Base-by-base conservation (phyloP, 2,797 vertebrate genomes). In the Macroramphosus scolopax region DNA sequence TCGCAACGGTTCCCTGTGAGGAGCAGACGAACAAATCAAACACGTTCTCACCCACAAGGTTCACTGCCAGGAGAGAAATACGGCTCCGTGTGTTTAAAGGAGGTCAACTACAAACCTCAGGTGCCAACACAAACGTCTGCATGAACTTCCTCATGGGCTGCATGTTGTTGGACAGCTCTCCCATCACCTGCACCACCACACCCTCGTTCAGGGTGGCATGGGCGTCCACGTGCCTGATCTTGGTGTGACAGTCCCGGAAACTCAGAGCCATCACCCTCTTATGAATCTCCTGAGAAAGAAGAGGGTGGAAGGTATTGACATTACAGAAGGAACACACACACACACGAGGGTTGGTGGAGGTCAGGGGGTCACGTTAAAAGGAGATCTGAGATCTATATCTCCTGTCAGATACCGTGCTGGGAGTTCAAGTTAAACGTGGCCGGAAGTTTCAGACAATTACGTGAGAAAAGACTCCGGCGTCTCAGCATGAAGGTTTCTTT, bases 111-210 rank as follows among this genome's bases (percentile, higher is more conserved):
- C 59, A 0, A 2, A 96, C 94, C 95, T 98, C 96, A 0, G 96
- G 95, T 0, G 96, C 96, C 32, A 98, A 89, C 3, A 98, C 94
- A 36, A 98, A 98, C 0, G 95, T 98, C 68, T 98, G 95, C 95
- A 98, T 97, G 89, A 98, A 98, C 45, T 95, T 92, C 77, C 95
- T 90, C 93, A 98, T 92, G 0, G 96, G 94, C 78, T 97, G 95
- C 89, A 94, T 95, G 89, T 98, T 97, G 60, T 98, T 98, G 39
- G 95, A 98, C 24, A 98, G 92, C 81, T 98, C 92, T 1, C 96
- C 96, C 95, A 98, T 95, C 78, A 98, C 96, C 81, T 98, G 96
- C 24, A 98, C 96, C 42, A 98, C 96, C 57, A 98, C 95, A 0
- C 96, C 96, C 11, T 98, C 96, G 0, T 92, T 98, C 42, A 98